Evolutionary conservation across 92 coral and sea anemone genomes (phyloP).

Genomic region (Galaxea fascicularis): DNA sequence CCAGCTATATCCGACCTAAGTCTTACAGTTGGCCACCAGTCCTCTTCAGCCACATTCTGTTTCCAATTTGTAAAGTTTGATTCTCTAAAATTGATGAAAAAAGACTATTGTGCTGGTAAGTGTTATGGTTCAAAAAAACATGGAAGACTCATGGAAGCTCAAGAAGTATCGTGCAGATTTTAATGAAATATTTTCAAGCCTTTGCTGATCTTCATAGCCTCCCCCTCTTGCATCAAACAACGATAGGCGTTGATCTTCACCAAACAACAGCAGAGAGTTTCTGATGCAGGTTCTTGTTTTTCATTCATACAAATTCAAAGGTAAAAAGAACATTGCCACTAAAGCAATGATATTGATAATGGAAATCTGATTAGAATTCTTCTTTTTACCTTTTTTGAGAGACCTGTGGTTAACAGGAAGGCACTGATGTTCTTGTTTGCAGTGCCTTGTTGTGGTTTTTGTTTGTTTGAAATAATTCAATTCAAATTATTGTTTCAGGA

Average conservation of each 20-base stretch:
- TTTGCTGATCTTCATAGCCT: neutral
- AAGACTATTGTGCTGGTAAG: slow-evolving; percentile 38
- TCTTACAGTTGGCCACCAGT: slow-evolving; percentile 53
- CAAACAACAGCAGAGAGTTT: neutral
- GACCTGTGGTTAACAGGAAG: neutral
- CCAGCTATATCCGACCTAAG: slow-evolving; percentile 34
- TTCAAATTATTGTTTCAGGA: slow-evolving; percentile 70
- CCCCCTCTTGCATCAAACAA: neutral
- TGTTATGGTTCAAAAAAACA: slow-evolving; percentile 35
- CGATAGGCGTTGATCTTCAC: neutral
- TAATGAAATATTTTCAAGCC: neutral
- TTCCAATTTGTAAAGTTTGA: slow-evolving; percentile 46
- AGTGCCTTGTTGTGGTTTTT: neutral
- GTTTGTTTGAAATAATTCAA: neutral
- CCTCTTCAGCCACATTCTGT: slow-evolving; percentile 54
- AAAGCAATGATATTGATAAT: neutral
- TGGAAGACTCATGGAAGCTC: slow-evolving; percentile 28
- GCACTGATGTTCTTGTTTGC: neutral
- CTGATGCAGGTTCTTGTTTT: neutral
- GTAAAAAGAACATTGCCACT: neutral
- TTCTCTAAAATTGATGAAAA: slow-evolving; percentile 53
- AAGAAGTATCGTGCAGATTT: neutral
- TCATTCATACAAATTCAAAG: neutral
- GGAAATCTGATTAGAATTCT: neutral
- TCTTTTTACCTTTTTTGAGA: neutral